Conservation (phyloP, 2,888 invertebrate species). For the Eristalis intricaria region DNA sequence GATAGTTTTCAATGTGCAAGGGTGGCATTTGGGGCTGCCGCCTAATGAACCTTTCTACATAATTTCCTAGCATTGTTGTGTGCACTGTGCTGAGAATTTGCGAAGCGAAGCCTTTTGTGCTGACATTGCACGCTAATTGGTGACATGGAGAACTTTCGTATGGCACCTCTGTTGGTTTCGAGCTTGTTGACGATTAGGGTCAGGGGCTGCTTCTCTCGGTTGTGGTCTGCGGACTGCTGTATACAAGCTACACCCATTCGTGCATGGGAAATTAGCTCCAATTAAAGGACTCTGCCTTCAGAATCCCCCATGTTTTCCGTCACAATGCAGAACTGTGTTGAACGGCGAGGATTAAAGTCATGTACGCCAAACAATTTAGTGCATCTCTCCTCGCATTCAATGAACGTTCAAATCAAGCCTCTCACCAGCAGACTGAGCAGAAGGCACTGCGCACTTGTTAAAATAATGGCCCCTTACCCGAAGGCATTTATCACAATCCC, state of each 20-base stretch:
- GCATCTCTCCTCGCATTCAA: too few species aligned
- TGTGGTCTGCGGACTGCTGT: too few species aligned
- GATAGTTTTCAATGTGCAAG: not conserved
- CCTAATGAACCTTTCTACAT: constrained; percentile 62
- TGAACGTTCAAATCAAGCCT: too few species aligned
- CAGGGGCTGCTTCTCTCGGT: not conserved
- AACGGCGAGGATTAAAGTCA: too few species aligned
- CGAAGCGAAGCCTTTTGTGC: constrained; percentile 50
- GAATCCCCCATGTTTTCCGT: too few species aligned
- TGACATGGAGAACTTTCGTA: constrained; percentile 39
- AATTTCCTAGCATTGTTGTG: constrained; percentile 53
- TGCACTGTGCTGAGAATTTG: constrained; percentile 29
- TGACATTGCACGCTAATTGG: constrained; percentile 67
- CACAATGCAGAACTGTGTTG: too few species aligned
- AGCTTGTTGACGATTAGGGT: not conserved
- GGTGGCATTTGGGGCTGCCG: constrained; percentile 17
- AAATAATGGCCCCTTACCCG: not conserved
- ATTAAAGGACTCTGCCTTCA: too few species aligned
- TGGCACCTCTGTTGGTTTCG: not conserved
- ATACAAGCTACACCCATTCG: too few species aligned
- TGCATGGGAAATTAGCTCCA: too few species aligned
- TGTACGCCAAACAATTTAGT: too few species aligned
- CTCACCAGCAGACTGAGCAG: not conserved
- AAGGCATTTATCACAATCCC: not conserved
- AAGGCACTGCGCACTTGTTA: not conserved